phyloP scores from a whole-genome alignment of 2,888 invertebrate species.

The Sinhomidia bicolor region DNA sequence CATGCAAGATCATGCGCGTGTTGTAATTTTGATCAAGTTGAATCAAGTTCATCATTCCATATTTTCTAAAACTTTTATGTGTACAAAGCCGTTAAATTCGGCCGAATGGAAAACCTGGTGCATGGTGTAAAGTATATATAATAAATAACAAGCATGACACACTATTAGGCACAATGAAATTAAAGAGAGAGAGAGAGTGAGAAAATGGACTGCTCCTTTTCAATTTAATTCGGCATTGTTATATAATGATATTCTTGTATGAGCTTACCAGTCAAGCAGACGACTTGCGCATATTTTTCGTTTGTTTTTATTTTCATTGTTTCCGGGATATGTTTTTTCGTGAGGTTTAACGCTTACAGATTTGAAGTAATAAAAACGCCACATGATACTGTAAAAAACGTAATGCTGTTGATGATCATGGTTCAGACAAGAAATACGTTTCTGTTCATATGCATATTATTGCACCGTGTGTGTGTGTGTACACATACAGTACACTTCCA shows the following conservation, averaged over 20 bases:
- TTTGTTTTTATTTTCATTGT: conserved; percentile 40
- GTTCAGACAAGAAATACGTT: conserved; percentile 23
- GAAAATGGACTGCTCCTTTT: too few species aligned
- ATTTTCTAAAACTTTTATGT: conserved; percentile 14
- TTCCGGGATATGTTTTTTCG: conserved; percentile 45
- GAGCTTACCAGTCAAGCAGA: background rate
- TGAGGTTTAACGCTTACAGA: conserved; percentile 15
- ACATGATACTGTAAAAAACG: conserved; percentile 36
- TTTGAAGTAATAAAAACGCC: conserved; percentile 47
- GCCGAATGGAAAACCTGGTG: background rate
- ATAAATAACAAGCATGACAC: conserved; percentile 41
- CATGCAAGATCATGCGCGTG: conserved; percentile 36
- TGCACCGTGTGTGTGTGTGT: background rate
- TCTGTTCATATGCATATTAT: background rate
- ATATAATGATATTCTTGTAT: background rate
- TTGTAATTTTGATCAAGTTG: background rate
- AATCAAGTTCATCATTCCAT: conserved; percentile 39
- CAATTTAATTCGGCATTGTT: too few species aligned
- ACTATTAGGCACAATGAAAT: conserved; percentile 3
- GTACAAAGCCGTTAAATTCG: conserved; percentile 6
- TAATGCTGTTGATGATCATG: too few species aligned
- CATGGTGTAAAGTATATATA: background rate
- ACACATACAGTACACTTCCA: background rate
- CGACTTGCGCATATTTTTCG: background rate
- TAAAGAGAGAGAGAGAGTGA: too few species aligned